These are phyloP conservation scores for Catostomus latipinnis DNA, from an alignment of 2,797 vertebrate genomes.

Conservation along the genomic window DNA sequence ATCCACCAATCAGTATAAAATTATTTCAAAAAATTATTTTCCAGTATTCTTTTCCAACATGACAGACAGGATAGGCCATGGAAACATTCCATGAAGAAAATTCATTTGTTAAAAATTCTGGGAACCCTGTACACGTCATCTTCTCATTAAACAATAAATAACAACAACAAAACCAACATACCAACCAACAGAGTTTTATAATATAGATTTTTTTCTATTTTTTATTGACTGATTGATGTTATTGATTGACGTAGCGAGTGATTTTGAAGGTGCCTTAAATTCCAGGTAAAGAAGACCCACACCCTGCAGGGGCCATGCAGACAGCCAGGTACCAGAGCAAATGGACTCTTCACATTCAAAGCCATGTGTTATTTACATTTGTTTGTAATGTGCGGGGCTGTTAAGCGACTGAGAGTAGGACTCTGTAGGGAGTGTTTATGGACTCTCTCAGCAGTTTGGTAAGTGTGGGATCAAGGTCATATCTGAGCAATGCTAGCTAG, in stretches of 20 bases:
- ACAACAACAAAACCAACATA: neutral
- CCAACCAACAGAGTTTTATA: slow-evolving; percentile 7
- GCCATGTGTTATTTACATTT: slow-evolving; percentile 73
- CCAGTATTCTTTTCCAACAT: no score
- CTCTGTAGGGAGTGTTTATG: slow-evolving; percentile 74
- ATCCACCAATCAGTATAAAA: no score
- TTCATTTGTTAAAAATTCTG: no score
- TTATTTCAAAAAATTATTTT: no score
- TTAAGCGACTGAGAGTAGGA: slow-evolving; percentile 65
- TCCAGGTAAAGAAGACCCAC: slow-evolving; percentile 59
- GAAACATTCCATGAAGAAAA: no score
- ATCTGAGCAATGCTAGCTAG: slow-evolving; percentile 62
- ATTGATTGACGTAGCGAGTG: slow-evolving; percentile 58
- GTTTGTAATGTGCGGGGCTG: slow-evolving; percentile 69
- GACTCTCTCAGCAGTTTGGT: slow-evolving; percentile 69
- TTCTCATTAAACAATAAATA: no score
- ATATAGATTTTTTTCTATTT: slow-evolving; percentile 38
- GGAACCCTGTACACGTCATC: no score
- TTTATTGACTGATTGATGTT: slow-evolving; percentile 46
- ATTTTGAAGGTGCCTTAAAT: slow-evolving; percentile 50
- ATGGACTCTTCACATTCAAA: slow-evolving; percentile 66
- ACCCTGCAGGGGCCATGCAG: slow-evolving; percentile 52
- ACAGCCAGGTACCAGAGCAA: slow-evolving; percentile 53
- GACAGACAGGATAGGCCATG: no score
- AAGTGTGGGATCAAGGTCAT: slow-evolving; percentile 76